Evolutionary conservation across 2,113 vertebrate genomes (phyloP), one percentile per base, ranked within the genome.

Genomic region (Sarotherodon lohbergeri): DNA sequence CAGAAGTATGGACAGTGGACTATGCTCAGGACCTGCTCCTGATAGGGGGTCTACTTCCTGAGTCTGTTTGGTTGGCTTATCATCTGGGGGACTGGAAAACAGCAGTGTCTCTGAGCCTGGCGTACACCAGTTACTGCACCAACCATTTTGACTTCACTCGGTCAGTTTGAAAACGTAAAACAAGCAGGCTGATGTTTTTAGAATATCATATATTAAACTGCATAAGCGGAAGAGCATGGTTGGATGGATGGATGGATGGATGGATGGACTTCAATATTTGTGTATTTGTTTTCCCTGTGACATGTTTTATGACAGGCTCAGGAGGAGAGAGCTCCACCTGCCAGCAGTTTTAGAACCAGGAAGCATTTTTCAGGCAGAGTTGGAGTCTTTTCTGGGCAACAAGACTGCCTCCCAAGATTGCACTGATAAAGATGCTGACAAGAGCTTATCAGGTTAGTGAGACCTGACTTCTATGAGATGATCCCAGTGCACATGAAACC

Each of bases 1-100:
- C 97, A 4, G 95, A 94, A 19, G 94, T 98, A 4, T 99, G 99
- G 99, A 99, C 98, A 4, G 97, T 97, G 84, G 97, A 97, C 79
- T 99, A 99, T 48, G 93, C 98, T 61, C 96, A 97, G 81, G 98
- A 99, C 89, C 94, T 99, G 84, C 95, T 99, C 36, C 91, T 99
- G 59, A 83, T 99, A 13, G 96, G 98, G 13, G 98, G 98, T 59
- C 97, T 99, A 66, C 82, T 99, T 87, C 97, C 98, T 36, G 99
- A 99, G 89, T 97, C 98, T 11, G 97, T 96, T 41, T 99, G 98
- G 98, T 87, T 99, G 89, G 96, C 97, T 12, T 94, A 90, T 54
- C 96, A 93, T 80, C 97, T 99, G 76, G 98, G 98, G n/a, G 97
- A 99, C 92, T 99, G 99, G 99, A 99, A 99, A 90, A 97, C 97